These are phyloP conservation scores for Otus sunia DNA, from an alignment of 2,113 vertebrate genomes.

Conservation along the genomic window DNA sequence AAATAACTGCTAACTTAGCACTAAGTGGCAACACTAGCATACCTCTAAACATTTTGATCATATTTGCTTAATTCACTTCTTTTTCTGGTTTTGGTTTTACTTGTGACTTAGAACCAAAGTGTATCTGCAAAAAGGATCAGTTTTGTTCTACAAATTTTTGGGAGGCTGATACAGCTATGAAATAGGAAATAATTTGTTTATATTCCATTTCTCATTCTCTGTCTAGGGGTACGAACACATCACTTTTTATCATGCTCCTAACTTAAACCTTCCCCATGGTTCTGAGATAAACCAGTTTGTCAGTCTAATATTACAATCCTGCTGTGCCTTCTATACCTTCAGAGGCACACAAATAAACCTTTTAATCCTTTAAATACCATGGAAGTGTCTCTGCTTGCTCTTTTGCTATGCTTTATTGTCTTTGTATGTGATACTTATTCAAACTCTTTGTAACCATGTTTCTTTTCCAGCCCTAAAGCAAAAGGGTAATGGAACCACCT, in stretches of 20 bases:
- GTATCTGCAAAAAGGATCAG: background rate
- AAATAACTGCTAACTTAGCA: background rate
- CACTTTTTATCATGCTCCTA: background rate
- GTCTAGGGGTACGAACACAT: background rate
- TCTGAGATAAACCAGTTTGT: background rate
- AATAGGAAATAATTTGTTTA: background rate
- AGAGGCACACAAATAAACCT: background rate
- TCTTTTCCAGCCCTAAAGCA: background rate
- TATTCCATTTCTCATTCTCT: background rate
- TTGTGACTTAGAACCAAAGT: background rate
- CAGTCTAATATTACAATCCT: background rate
- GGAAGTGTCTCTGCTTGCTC: background rate
- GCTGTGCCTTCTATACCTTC: background rate
- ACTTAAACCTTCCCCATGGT: background rate
- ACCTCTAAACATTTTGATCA: background rate
- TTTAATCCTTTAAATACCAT: background rate
- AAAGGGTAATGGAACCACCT: background rate
- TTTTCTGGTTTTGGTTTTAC: background rate
- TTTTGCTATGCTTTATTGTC: background rate
- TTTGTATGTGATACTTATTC: background rate
- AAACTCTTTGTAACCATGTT: background rate
- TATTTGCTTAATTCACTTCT: background rate
- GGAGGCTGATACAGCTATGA: background rate
- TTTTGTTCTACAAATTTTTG: background rate
- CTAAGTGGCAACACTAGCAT: background rate